A percentile compares a stretch with the other conserved stretches of the same genome.
Conservation (phyloP, 2,113 vertebrate genomes). For the Herpetotheres cachinnans region DNA sequence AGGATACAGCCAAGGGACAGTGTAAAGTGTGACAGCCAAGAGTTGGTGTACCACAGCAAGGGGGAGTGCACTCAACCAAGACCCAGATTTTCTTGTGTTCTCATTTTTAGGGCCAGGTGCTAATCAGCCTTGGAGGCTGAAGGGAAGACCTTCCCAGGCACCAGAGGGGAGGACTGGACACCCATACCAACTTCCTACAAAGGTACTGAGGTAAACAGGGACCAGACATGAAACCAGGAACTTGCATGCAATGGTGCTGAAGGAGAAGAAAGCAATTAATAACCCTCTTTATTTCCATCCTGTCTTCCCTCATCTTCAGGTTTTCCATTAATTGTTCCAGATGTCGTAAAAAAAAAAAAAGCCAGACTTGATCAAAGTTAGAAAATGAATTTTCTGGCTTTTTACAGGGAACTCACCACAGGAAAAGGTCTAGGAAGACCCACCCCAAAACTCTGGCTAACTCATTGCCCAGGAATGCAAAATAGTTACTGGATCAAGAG, state of each 20-base stretch:
- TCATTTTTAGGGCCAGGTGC: background rate
- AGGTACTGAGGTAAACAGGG: background rate
- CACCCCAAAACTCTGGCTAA: background rate
- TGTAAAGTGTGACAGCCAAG: background rate
- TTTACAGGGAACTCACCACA: background rate
- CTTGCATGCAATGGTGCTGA: background rate
- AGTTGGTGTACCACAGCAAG: background rate
- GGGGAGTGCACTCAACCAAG: background rate
- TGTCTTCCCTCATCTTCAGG: background rate
- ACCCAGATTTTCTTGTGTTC: background rate
- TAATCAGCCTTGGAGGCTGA: background rate
- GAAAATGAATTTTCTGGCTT: background rate
- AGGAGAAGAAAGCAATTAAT: background rate
- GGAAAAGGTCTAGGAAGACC: background rate
- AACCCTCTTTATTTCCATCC: background rate
- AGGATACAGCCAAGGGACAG: background rate
- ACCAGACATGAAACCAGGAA: background rate
- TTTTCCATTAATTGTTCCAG: background rate
- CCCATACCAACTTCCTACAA: background rate
- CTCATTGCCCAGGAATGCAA: background rate
- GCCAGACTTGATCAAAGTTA: background rate
- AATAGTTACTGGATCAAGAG: background rate
- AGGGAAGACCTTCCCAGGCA: background rate
- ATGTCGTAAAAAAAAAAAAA: background rate
- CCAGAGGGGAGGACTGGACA: background rate